Base-by-base conservation (phyloP, 2,888 invertebrate genomes). In the Drosophila sordidapex region DNA sequence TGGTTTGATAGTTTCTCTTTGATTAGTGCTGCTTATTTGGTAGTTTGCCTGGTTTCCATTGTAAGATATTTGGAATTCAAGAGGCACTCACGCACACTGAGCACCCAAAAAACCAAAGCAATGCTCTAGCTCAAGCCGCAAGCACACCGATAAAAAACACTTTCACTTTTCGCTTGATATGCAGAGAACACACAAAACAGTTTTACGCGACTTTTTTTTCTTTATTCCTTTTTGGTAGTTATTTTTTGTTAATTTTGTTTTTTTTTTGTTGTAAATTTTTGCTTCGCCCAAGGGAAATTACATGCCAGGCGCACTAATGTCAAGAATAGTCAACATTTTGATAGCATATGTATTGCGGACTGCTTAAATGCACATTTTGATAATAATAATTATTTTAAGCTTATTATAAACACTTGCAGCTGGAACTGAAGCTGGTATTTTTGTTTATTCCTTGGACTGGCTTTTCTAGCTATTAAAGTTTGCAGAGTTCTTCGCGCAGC, bases 151-250 rank as follows among this genome's bases (percentile, higher is more conserved):
- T 74, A 62, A 65, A 61, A 56, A 62, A 79, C 89, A 89, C 90
- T 89, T 89, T 89, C 89, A 89, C 89, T 89, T 89, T 90, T 85
- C 71, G 70, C 77, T 79, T 85, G 83, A 81, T 79, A 89, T 82
- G 81, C 88, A 65, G 79, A 88, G 90, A 90, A 90, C 90, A 90
- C 90, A 88, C 90, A 78, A 80, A 77, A 76, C 75, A 72, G 86
- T 87, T 88, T 64, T 65, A 61, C 59, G 52, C 38, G 61, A 73
- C 53, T 68, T 68, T 62, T 35, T 35, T 59, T 56, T 15, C 21
- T 35, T 51, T 63, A 46, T 52, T 21, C 54, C 25, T 48, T 59
- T 40, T 52, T 40, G 46, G 6, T 63, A 31, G 10, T 35, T 21
- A 40, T 62, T 62, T 4, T 40, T 52, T 15, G 18, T 54, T n/a